Evolutionary conservation across 2,113 vertebrate genomes (phyloP).

Genomic region (Lates calcarifer): DNA sequence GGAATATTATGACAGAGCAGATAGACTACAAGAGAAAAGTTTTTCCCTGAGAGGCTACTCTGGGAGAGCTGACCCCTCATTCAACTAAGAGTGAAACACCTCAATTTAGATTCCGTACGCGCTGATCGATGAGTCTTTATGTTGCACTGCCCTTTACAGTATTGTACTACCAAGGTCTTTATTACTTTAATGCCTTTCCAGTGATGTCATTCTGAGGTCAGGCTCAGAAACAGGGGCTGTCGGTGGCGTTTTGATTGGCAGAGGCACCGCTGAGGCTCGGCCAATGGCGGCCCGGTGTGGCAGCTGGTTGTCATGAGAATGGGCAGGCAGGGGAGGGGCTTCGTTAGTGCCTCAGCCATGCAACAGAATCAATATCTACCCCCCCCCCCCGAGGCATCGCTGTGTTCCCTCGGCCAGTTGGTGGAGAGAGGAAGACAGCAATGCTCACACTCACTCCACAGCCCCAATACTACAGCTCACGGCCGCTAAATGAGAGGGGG

Average conservation of each 20-base stretch:
- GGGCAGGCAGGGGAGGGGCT: slow-evolving; percentile 87
- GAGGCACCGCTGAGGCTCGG: slow-evolving; percentile 80
- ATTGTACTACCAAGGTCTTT: slow-evolving; percentile 78
- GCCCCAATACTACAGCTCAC: slow-evolving; percentile 74
- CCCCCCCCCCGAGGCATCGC: slow-evolving; percentile 82
- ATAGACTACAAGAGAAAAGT: slow-evolving; percentile 59
- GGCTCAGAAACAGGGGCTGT: slow-evolving; percentile 62
- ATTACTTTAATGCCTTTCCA: slow-evolving; percentile 80
- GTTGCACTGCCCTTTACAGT: slow-evolving; percentile 79
- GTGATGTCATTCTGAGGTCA: slow-evolving; percentile 84
- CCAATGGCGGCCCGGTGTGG: slow-evolving; percentile 84
- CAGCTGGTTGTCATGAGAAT: slow-evolving; percentile 90
- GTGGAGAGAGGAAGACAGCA: slow-evolving; percentile 61
- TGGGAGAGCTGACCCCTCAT: slow-evolving; percentile 64
- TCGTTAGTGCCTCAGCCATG: slow-evolving; percentile 89
- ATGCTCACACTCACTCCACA: slow-evolving; percentile 77
- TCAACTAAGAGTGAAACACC: slow-evolving; percentile 73
- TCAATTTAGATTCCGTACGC: slow-evolving; percentile 69
- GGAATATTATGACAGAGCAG: slow-evolving; percentile 58
- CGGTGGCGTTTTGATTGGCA: slow-evolving; percentile 83
- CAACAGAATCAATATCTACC: slow-evolving; percentile 88
- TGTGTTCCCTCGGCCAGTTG: slow-evolving; percentile 78
- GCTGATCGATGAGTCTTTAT: slow-evolving; percentile 78
- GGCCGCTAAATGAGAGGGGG: slow-evolving; percentile 71
- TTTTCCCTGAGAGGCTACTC: slow-evolving; percentile 54